Evolutionary conservation across 2,797 vertebrate genomes (phyloP).

Genomic region (Peromyscus nudipes): DNA sequence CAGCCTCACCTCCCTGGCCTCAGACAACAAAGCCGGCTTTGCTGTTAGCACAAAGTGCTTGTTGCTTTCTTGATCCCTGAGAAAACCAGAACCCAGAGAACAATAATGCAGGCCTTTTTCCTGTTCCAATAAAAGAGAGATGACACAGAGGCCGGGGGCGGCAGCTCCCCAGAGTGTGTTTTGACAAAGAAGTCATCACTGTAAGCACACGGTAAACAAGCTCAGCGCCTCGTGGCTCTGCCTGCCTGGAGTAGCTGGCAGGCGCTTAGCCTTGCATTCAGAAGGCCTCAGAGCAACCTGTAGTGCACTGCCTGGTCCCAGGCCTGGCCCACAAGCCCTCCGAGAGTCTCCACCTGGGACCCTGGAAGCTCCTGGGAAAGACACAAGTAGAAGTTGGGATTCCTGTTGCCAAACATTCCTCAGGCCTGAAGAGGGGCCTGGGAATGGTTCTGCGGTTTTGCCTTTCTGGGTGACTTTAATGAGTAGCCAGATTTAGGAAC

Average conservation of each 20-base stretch:
- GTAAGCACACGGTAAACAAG: background rate
- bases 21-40: conserved; percentile 84
- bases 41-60: conserved; percentile 73
- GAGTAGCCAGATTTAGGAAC: background rate
- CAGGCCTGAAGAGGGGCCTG: background rate
- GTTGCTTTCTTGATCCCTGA: conserved; percentile 79
- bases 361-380: background rate
- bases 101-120: conserved; percentile 76
- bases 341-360: background rate
- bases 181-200: conserved; percentile 76
- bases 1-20: conserved; percentile 67
- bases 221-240: background rate
- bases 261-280: background rate
- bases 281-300: background rate
- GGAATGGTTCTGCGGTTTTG: background rate
- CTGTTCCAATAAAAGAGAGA: conserved; percentile 72
- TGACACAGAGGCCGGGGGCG: conserved; percentile 68
- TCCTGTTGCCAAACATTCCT: background rate
- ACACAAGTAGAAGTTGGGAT: background rate
- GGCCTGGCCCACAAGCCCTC: background rate
- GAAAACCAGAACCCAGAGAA: conserved; percentile 70
- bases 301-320: background rate
- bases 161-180: conserved; percentile 68
- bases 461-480: background rate
- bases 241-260: background rate